Evolutionary conservation across 1,140 invertebrate species (phyloP).

Genomic region (Sitodiplosis mosellana): DNA sequence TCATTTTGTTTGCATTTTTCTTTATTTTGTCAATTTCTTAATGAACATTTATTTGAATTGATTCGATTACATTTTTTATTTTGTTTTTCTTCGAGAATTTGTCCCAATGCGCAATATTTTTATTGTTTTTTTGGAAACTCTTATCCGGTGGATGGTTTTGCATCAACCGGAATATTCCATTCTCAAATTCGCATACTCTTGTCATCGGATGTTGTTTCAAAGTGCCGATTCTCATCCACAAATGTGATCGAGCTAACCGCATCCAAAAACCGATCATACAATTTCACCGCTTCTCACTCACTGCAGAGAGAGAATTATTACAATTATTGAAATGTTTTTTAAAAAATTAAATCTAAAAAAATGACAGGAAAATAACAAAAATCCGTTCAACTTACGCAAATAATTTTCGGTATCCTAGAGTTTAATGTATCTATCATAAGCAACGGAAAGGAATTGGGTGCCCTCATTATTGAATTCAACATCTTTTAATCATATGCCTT

Average conservation of each 20-base stretch:
- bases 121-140: too few relatives aligned
- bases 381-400: conserved; percentile 61
- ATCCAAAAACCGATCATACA: conserved; percentile 95
- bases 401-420: conserved; percentile 99
- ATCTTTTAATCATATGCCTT: conserved; percentile 93
- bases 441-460: conserved; percentile 82
- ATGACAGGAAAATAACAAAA: not conserved
- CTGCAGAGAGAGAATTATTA: conserved; percentile 30
- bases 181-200: conserved; percentile 99
- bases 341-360: not conserved
- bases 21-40: too few relatives aligned
- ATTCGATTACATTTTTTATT: too few relatives aligned
- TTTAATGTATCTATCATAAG: conserved; percentile 89
- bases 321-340: not conserved
- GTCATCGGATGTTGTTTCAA: conserved; percentile 97
- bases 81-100: too few relatives aligned
- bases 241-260: conserved; percentile 98
- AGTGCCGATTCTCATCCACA: conserved; percentile 93
- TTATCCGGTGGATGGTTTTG: too few relatives aligned
- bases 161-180: conserved; percentile 99
- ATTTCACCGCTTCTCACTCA: conserved; percentile 97
- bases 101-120: too few relatives aligned
- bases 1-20: too few relatives aligned
- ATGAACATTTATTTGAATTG: too few relatives aligned
- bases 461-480: conserved; percentile 92